phyloP scores from a whole-genome alignment of 2,113 vertebrate genomes.

The Myanophis thanlyinensis region DNA sequence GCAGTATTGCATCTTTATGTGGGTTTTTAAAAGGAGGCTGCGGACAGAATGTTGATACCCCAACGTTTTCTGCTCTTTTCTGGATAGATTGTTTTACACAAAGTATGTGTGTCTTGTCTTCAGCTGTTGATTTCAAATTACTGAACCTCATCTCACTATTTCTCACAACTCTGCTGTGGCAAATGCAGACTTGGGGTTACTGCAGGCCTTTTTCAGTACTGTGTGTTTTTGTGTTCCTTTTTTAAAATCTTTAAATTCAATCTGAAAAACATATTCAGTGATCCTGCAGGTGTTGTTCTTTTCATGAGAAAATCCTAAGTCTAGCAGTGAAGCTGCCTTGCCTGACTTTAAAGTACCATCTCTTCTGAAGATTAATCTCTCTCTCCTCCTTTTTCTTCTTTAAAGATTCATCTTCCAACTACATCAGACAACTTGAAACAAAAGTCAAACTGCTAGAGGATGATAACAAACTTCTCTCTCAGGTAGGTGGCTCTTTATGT shows the following conservation, averaged over 20 bases:
- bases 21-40: constrained; percentile 18
- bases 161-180: constrained; percentile 5
- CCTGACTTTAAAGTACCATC: background rate
- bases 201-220: background rate
- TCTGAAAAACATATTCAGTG: constrained; percentile 19
- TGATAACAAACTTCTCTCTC: constrained; percentile 86
- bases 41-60: background rate
- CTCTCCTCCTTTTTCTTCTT: background rate
- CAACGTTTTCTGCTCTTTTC: constrained; percentile 23
- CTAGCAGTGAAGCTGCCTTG: constrained; percentile 2
- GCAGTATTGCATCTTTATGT: background rate
- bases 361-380: constrained; percentile 26
- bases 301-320: background rate
- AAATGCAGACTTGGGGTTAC: background rate
- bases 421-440: constrained; percentile 91
- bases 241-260: constrained; percentile 17
- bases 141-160: constrained; percentile 9
- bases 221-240: background rate
- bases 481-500: constrained; percentile 74
- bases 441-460: constrained; percentile 92
- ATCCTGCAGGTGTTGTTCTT: background rate
- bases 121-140: constrained; percentile 35
- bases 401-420: constrained; percentile 89
- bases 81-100: background rate
- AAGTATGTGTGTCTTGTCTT: background rate